phyloP scores from a whole-genome alignment of 2,113 vertebrate species.

The Gymnobelideus leadbeateri region DNA sequence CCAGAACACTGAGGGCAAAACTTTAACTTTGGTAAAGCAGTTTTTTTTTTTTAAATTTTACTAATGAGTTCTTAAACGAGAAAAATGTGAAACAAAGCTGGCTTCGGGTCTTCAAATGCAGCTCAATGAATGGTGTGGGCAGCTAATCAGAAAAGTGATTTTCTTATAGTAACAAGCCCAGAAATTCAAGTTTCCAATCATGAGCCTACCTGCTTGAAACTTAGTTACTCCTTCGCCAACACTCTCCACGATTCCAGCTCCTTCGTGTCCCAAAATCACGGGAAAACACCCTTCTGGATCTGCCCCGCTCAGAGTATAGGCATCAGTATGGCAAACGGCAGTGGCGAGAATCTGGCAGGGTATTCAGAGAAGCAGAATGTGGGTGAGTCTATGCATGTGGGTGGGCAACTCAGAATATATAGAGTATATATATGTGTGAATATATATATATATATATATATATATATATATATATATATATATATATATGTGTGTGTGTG shows the following conservation, averaged over 20 bases:
- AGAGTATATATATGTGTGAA: no score
- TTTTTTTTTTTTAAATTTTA: neutral
- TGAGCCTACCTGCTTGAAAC: slow-evolving; percentile 90
- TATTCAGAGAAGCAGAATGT: neutral
- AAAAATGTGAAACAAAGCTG: slow-evolving; percentile 33
- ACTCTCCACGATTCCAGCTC: slow-evolving; percentile 89
- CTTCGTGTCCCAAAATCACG: slow-evolving; percentile 89
- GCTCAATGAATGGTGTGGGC: neutral
- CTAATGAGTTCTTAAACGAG: neutral
- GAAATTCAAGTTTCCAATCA: neutral
- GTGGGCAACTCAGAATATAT: neutral
- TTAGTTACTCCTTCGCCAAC: slow-evolving; percentile 95
- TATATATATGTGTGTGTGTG: no score
- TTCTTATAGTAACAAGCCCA: slow-evolving; percentile 42
- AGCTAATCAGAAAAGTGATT: neutral
- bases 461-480: no score
- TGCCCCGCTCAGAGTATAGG: slow-evolving; percentile 88
- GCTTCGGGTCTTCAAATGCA: slow-evolving; percentile 27
- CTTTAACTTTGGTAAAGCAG: neutral
- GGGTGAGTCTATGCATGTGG: neutral
- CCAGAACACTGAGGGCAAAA: neutral
- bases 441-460: no score
- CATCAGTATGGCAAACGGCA: slow-evolving; percentile 89
- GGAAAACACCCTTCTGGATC: slow-evolving; percentile 88
- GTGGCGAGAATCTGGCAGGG: slow-evolving; percentile 85